Conservation (phyloP, 1,140 invertebrate genomes). For the Calosoma granatense region DNA sequence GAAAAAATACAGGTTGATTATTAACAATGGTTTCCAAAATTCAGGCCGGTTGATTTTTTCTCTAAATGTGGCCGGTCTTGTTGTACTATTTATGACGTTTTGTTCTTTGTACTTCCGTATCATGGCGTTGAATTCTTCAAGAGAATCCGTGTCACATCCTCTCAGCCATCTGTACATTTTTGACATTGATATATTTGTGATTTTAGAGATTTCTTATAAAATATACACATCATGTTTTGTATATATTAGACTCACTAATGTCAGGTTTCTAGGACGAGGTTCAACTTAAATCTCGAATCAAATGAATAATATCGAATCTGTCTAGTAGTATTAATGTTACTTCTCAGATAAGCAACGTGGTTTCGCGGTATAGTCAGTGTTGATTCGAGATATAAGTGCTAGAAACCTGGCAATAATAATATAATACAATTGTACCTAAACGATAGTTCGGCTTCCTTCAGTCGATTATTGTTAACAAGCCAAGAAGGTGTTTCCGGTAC, state of each 20-base stretch:
- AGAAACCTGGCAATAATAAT: no score
- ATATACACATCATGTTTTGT: no score
- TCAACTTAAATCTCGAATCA: no score
- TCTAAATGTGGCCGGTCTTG: constrained; percentile 12
- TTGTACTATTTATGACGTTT: constrained; percentile 10
- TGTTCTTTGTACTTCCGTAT: constrained; percentile 32
- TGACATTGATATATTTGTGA: background rate
- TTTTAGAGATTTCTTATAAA: no score
- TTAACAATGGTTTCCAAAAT: constrained; percentile 46
- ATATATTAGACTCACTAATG: no score
- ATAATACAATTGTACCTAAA: no score
- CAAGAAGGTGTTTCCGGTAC: constrained; percentile 64
- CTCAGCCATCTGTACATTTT: constrained; percentile 31
- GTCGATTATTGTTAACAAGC: constrained; percentile 44
- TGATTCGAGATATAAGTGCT: no score
- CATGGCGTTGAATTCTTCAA: constrained; percentile 38
- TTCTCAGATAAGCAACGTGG: no score
- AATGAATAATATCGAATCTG: no score
- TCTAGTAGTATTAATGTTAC: no score
- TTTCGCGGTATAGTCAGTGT: no score
- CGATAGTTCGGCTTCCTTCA: constrained; percentile 38
- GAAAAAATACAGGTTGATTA: constrained; percentile 49
- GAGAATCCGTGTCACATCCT: constrained; percentile 37
- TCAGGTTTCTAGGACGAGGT: no score
- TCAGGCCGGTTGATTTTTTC: constrained; percentile 30